A percentile compares a stretch with the other conserved stretches of the same genome.
Conservation (phyloP, 1,140 invertebrate genomes). For the Antheraea mylitta region DNA sequence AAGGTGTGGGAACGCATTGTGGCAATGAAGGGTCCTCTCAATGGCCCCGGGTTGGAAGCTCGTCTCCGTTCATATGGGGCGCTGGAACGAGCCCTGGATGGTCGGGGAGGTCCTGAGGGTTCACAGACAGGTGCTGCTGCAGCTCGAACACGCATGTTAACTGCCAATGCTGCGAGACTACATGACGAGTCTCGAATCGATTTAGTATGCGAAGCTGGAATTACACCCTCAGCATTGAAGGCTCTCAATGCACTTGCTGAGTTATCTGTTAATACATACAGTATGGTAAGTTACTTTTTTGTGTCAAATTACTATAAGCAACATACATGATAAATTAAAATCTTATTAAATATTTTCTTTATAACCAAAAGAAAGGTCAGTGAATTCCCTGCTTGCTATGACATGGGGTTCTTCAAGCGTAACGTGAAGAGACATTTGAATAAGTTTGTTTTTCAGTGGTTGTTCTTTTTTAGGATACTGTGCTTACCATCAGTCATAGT, state of each 20-base stretch:
- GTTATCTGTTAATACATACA: slow-evolving; percentile 58
- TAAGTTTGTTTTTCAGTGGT: too few relatives aligned
- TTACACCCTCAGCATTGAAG: slow-evolving; percentile 44
- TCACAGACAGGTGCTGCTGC: slow-evolving; percentile 28
- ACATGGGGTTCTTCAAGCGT: too few relatives aligned
- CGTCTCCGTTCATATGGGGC: slow-evolving; percentile 51
- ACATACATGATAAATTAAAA: too few relatives aligned
- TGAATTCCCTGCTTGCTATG: too few relatives aligned
- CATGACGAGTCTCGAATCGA: slow-evolving; percentile 58
- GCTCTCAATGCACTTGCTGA: slow-evolving; percentile 55
- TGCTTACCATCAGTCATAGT: too few relatives aligned
- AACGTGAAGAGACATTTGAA: too few relatives aligned
- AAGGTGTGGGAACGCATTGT: slow-evolving; percentile 63
- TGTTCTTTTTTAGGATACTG: too few relatives aligned
- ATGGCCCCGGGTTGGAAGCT: slow-evolving; percentile 39
- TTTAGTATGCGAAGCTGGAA: slow-evolving; percentile 56
- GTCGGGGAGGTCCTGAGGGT: slow-evolving; percentile 36
- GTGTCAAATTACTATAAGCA: too few relatives aligned
- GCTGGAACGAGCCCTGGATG: slow-evolving; percentile 56
- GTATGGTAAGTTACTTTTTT: slow-evolving; percentile 39
- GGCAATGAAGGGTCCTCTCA: slow-evolving; percentile 38
- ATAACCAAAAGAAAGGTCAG: too few relatives aligned
- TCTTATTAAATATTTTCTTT: too few relatives aligned
- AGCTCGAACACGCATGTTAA: slow-evolving; percentile 43
- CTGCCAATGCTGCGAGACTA: slow-evolving; percentile 49